A percentile compares a stretch with the other conserved stretches of the same genome.
These are phyloP conservation scores for Loxodonta africana DNA, from an alignment of 2,113 vertebrate species.

Conservation along the genomic window DNA sequence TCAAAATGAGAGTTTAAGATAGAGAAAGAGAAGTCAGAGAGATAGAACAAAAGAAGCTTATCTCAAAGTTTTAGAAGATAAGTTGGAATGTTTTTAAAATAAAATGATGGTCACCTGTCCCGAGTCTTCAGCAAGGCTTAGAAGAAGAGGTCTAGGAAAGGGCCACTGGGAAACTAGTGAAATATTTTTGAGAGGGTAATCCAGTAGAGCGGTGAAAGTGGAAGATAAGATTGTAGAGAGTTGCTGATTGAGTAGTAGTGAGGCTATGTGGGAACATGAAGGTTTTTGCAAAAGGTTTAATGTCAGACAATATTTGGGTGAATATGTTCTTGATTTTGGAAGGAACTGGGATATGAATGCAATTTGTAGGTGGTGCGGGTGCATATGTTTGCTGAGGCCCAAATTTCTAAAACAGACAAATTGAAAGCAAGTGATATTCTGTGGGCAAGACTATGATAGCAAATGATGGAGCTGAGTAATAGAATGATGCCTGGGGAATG, in stretches of 20 bases:
- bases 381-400: background rate
- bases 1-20: background rate
- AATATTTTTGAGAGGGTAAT: background rate
- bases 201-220: background rate
- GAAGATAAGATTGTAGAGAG: background rate
- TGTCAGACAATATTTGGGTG: background rate
- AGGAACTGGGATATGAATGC: background rate
- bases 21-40: background rate
- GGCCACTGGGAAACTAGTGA: background rate
- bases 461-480: background rate
- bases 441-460: background rate
- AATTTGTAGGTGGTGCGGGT: background rate
- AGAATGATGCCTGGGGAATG: background rate
- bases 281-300: background rate
- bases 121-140: background rate
- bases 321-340: background rate
- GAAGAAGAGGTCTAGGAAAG: slow-evolving; percentile 2
- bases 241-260: background rate
- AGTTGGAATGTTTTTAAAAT: background rate
- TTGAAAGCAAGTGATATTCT: background rate
- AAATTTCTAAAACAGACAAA: background rate
- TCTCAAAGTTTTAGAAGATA: slow-evolving; percentile 39
- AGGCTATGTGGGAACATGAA: background rate
- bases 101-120: background rate
- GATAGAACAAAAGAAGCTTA: background rate